Base-by-base conservation (phyloP, 2,797 vertebrate species). In the Momotus momota region DNA sequence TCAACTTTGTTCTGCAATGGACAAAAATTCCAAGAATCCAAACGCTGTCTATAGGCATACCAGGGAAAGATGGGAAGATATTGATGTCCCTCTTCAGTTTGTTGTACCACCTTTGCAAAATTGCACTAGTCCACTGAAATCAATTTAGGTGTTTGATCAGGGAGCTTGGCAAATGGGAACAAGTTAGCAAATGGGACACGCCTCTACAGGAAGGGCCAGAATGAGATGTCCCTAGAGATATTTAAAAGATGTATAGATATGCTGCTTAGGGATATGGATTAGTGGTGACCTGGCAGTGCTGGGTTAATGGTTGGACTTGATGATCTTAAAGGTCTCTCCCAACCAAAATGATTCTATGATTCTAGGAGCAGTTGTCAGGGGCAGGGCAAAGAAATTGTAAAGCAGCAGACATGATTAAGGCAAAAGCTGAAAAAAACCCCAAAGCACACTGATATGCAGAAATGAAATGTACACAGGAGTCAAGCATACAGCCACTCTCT, bases 21-120 rank as follows among this genome's bases (percentile, higher is more conserved):
- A 21, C 46, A 86, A 64, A 25, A 62, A 82, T 96, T 88, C 85
- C 62, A 90, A 82, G 72, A 96, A 93, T 88, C 48, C 86, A 81
- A 86, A 87, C 60, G 58, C 16, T 19, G 51, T 74, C 66, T 86
- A 90, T 67, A 86, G 71, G 84, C 89, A 74, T 72, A 81, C 29
- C 49, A 83, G 49, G 26, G 58, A 86, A 95, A 62, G 40, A 48
- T 52, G 33, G 57, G 89, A 96, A 64, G 43, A 48, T 67, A 92
- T 22, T 60, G 27, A 93, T 58, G 66, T 61, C 25, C 27, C 12
- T 94, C 88, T 89, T 62, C 58, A 84, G 90, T 33, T 14, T 57
- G 31, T 26, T 93, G 58, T 57, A 81, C 4, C 29, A 74, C 6
- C 14, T 90, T 82, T 81, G 45, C 31, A 83, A 71, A 60, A 52